Evolutionary conservation across 1,140 invertebrate genomes (phyloP).

Genomic region (Arctopsyche grandis): DNA sequence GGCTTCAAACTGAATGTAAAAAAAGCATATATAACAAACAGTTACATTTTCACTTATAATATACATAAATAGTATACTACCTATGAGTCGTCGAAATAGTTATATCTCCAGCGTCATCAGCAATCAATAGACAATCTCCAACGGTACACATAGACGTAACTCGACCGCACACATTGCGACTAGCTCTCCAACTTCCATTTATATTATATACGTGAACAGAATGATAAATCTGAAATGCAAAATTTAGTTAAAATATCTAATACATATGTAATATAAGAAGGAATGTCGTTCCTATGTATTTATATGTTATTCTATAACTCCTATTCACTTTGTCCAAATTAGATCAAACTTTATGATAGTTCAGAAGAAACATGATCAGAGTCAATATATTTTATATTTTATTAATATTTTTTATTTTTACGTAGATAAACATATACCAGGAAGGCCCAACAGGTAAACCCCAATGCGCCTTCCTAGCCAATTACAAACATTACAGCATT

Average conservation of each 20-base stretch:
- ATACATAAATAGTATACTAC: constrained; percentile 16
- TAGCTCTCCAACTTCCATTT: constrained; percentile 69
- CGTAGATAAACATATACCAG: no score
- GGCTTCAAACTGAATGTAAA: constrained; percentile 61
- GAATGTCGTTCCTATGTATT: no score
- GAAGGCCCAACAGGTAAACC: no score
- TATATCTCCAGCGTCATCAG: constrained; percentile 70
- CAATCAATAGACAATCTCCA: constrained; percentile 65
- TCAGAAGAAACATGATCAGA: no score
- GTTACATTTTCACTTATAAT: background rate
- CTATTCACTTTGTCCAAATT: no score
- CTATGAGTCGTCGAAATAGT: constrained; percentile 59
- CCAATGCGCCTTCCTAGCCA: no score
- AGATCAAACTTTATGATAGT: no score
- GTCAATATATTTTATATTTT: no score
- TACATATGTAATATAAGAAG: background rate
- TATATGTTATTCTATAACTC: no score
- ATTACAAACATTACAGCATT: no score
- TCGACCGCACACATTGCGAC: constrained; percentile 64
- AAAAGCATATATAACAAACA: background rate
- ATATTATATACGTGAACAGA: constrained; percentile 71
- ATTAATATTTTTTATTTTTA: no score
- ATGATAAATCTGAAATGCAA: constrained; percentile 57
- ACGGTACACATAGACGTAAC: constrained; percentile 65
- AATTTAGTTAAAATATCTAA: constrained; percentile 8